phyloP scores from a whole-genome alignment of 2,888 invertebrate species.

The Rugalucina vietnamica region DNA sequence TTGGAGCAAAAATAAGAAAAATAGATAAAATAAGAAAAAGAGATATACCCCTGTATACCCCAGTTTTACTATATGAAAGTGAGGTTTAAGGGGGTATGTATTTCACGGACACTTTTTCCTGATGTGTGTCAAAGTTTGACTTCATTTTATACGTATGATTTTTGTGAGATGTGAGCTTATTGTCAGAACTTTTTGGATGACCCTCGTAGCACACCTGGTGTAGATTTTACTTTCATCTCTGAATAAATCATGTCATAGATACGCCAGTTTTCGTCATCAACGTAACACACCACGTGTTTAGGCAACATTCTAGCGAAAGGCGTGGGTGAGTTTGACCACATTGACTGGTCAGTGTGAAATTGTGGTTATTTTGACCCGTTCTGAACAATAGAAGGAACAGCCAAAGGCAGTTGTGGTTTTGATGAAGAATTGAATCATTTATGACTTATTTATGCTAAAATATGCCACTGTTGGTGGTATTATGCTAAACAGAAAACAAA shows the following conservation, averaged over 20 bases:
- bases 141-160: too few relatives aligned
- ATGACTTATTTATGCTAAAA: neutral
- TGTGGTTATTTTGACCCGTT: neutral
- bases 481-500: neutral
- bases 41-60: too few relatives aligned
- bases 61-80: too few relatives aligned
- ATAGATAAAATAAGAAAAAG: too few relatives aligned
- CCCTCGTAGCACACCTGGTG: constrained; percentile 9
- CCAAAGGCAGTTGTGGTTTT: neutral
- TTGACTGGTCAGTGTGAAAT: neutral
- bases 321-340: neutral
- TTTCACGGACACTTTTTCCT: too few relatives aligned
- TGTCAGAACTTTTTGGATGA: too few relatives aligned
- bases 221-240: neutral
- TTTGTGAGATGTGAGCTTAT: too few relatives aligned
- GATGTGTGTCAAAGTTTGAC: too few relatives aligned
- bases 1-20: too few relatives aligned
- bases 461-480: neutral
- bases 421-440: neutral
- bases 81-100: too few relatives aligned
- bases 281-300: neutral
- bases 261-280: neutral
- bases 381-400: neutral
- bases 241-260: neutral
- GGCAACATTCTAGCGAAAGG: neutral